Conservation (phyloP, 2,797 vertebrate species). For the Neomorphus geoffroyi region DNA sequence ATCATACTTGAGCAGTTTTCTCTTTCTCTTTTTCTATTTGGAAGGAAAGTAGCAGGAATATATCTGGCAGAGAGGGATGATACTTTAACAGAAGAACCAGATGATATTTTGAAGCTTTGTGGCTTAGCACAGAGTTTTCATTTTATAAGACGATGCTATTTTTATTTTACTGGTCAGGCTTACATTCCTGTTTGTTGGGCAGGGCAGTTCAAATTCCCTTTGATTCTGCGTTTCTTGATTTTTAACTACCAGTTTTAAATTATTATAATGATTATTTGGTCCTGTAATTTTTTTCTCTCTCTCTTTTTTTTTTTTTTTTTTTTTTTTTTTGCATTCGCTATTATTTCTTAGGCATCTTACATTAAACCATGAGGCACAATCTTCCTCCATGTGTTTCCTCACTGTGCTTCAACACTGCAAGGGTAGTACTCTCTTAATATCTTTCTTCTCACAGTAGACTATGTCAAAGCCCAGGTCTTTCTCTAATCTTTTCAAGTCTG, state of each 20-base stretch:
- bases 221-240: conserved; percentile 64
- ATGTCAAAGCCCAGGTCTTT: not conserved
- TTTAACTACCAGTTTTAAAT: conserved; percentile 60
- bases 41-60: conserved; percentile 27
- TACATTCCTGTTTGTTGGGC: conserved; percentile 59
- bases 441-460: not conserved
- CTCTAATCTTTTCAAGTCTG: not conserved
- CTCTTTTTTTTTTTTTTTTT: not conserved
- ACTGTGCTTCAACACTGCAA: not conserved
- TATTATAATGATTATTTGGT: conserved; percentile 35
- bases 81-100: conserved; percentile 64
- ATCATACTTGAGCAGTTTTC: not conserved
- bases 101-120: conserved; percentile 71
- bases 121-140: conserved; percentile 71
- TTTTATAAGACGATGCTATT: conserved; percentile 70
- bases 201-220: conserved; percentile 56
- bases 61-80: conserved; percentile 36
- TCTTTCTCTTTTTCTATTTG: conserved; percentile 5
- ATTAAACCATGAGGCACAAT: not conserved
- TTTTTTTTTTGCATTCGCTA: not conserved
- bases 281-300: not conserved
- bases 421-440: not conserved
- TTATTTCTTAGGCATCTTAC: conserved; percentile 26
- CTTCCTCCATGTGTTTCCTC: not conserved
- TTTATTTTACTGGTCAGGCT: conserved; percentile 66